These are phyloP conservation scores for Aethes cnicana DNA, from an alignment of 2,888 invertebrate species.

Conservation along the genomic window DNA sequence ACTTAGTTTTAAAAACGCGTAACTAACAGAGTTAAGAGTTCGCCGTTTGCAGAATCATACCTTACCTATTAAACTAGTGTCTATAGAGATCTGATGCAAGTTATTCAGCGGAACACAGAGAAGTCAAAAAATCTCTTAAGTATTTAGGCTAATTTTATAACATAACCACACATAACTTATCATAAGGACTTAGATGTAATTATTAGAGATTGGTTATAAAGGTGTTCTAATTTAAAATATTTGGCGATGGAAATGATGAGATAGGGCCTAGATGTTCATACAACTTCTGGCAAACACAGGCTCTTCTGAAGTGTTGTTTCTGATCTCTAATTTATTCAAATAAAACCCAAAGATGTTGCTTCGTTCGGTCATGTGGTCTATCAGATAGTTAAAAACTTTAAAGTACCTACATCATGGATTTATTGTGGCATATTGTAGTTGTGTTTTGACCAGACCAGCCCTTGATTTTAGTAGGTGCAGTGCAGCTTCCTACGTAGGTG, in stretches of 20 bases:
- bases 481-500: too few species aligned
- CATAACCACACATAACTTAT: conserved; percentile 17
- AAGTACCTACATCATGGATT: too few species aligned
- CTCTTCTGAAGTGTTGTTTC: too few species aligned
- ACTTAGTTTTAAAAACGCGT: conserved; percentile 68
- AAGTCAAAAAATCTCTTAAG: conserved; percentile 28
- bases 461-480: too few species aligned
- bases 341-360: too few species aligned
- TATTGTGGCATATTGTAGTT: too few species aligned
- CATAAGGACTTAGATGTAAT: conserved; percentile 19
- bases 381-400: too few species aligned
- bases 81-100: conserved; percentile 71
- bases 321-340: not conserved
- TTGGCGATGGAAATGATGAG: conserved; percentile 43
- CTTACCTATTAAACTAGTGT: conserved; percentile 42
- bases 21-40: conserved; percentile 66
- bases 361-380: too few species aligned
- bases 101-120: conserved; percentile 47
- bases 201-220: conserved; percentile 46
- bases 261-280: conserved; percentile 30
- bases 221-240: conserved; percentile 38
- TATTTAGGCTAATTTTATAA: conserved; percentile 5
- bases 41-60: conserved; percentile 43
- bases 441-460: too few species aligned
- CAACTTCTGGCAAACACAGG: conserved; percentile 79